These are phyloP conservation scores for Cyclopterus lumpus DNA, from an alignment of 2,797 vertebrate species.

Conservation along the genomic window DNA sequence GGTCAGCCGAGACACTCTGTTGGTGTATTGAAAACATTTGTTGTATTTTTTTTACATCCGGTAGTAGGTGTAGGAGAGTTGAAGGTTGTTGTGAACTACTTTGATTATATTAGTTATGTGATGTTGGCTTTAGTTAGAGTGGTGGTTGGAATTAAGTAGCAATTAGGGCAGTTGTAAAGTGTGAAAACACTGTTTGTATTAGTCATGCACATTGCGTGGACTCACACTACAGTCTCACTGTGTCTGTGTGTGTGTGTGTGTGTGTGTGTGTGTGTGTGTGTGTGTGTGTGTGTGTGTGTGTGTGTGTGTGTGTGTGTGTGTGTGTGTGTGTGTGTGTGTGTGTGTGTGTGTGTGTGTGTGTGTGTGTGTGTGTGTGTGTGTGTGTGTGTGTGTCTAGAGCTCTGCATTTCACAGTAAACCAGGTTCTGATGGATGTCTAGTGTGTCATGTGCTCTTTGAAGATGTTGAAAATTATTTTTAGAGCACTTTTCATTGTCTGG, in stretches of 20 bases:
- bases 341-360: too few species aligned
- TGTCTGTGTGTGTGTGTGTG: too few species aligned
- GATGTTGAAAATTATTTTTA: slow-evolving; percentile 12
- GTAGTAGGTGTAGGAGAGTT: not conserved
- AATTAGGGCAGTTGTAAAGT: not conserved
- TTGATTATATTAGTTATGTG: not conserved
- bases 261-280: too few species aligned
- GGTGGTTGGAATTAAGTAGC: not conserved
- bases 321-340: too few species aligned
- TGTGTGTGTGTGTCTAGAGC: slow-evolving; percentile 11
- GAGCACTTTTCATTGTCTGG: slow-evolving; percentile 24
- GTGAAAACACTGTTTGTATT: not conserved
- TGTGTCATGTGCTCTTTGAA: slow-evolving; percentile 27
- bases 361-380: too few species aligned
- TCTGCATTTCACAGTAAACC: slow-evolving; percentile 22
- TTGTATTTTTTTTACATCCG: not conserved
- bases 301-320: too few species aligned
- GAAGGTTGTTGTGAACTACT: not conserved
- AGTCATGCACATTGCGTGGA: not conserved
- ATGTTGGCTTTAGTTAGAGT: not conserved
- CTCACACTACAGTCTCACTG: not conserved
- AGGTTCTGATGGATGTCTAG: slow-evolving; percentile 21
- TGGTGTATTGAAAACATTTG: not conserved
- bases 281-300: too few species aligned
- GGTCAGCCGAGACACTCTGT: slow-evolving; percentile 61